These are phyloP conservation scores for Heterohyrax brucei DNA, from an alignment of 2,797 vertebrate species.

Conservation along the genomic window DNA sequence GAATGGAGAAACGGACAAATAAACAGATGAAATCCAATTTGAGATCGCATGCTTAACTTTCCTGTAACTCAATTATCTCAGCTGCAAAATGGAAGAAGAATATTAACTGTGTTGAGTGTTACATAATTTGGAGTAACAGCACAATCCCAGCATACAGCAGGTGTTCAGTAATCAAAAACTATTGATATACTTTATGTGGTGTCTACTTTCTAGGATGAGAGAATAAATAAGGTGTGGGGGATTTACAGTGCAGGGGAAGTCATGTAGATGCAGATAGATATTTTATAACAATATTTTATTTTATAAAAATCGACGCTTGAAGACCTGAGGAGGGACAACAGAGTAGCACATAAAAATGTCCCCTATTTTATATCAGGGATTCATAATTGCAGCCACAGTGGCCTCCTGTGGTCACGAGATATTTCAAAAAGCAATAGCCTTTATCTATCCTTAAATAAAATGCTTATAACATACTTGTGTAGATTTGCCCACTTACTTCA, in stretches of 20 bases:
- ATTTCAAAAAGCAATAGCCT: slow-evolving; percentile 27
- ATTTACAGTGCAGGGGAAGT: fast-evolving
- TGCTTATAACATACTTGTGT: too few relatives aligned
- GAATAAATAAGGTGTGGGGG: fast-evolving
- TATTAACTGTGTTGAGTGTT: neutral
- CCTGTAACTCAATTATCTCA: neutral
- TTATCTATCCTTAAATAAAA: neutral
- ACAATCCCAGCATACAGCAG: neutral
- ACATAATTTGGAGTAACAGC: neutral
- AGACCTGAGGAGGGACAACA: neutral
- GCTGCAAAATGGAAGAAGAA: neutral
- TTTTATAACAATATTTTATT: neutral
- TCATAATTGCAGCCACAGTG: slow-evolving; percentile 72
- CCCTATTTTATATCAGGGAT: neutral
- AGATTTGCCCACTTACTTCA: neutral
- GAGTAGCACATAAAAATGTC: neutral
- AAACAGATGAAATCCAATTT: neutral
- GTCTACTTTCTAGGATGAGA: neutral
- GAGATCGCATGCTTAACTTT: neutral
- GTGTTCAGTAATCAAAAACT: neutral
- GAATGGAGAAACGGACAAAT: neutral
- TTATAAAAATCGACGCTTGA: neutral
- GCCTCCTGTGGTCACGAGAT: slow-evolving; percentile 72
- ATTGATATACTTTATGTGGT: neutral
- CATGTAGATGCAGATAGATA: fast-evolving